phyloP scores from a whole-genome alignment of 2,113 vertebrate species.

The Diadophis punctatus region DNA sequence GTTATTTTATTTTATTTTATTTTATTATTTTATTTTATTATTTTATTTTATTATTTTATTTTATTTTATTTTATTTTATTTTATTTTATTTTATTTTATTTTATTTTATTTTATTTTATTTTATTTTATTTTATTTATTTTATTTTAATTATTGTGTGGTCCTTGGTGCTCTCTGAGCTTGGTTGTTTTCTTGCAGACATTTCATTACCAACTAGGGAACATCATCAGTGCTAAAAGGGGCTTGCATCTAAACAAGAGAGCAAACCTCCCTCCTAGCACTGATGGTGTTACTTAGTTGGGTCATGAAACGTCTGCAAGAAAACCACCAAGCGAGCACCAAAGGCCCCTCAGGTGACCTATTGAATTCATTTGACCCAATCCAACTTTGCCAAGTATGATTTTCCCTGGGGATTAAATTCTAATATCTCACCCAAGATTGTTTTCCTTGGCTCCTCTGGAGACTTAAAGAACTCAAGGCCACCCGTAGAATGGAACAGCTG shows the following conservation, averaged over 20 bases:
- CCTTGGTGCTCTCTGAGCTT: background rate
- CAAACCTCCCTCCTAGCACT: background rate
- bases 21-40: no score
- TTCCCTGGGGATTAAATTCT: background rate
- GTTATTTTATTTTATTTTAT: no score
- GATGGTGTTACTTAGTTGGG: background rate
- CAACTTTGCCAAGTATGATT: background rate
- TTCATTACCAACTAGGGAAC: background rate
- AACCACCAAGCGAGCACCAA: background rate
- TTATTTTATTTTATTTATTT: no score
- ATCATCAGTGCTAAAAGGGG: no score
- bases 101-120: no score
- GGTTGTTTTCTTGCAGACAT: background rate
- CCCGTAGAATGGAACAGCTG: no score
- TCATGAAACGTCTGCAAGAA: background rate
- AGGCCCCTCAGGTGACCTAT: no score
- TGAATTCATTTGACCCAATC: background rate
- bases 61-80: no score
- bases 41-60: no score
- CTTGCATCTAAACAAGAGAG: no score
- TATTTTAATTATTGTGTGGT: no score
- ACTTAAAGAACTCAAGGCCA: background rate
- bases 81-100: no score
- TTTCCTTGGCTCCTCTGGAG: background rate
- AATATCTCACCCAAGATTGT: background rate